Percentiles rank a stretch among this genome's conserved stretches.
phyloP scores from a whole-genome alignment of 1,140 invertebrate species.

The Brachionus sp. region DNA sequence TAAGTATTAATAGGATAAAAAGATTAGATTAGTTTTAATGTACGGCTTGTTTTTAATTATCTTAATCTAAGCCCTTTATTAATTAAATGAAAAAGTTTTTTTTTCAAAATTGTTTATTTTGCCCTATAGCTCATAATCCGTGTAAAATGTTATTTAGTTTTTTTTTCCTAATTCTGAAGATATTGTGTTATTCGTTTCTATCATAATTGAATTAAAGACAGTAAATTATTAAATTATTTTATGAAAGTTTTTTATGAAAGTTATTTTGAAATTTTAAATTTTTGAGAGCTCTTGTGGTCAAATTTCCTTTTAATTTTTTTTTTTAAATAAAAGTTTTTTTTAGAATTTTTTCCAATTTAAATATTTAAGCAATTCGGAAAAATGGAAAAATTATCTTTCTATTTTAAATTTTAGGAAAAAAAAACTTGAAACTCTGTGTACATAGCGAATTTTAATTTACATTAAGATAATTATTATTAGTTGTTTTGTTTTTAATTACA shows the following conservation, averaged over 20 bases:
- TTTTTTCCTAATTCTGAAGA: not conserved
- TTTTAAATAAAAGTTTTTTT: too few species aligned
- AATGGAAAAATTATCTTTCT: too few species aligned
- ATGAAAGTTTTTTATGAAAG: too few species aligned
- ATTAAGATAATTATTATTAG: not conserved
- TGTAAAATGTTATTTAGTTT: constrained; percentile 16
- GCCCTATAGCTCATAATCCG: not conserved
- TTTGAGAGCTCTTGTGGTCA: too few species aligned
- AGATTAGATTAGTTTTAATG: constrained; percentile 15
- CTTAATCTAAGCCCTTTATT: not conserved
- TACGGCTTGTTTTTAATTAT: not conserved
- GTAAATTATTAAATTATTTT: not conserved
- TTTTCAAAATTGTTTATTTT: not conserved
- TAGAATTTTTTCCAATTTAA: too few species aligned
- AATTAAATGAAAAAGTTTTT: not conserved
- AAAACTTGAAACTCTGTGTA: not conserved
- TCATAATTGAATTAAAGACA: too few species aligned
- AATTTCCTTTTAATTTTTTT: too few species aligned
- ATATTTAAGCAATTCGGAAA: too few species aligned
- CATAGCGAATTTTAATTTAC: not conserved
- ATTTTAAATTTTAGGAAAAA: too few species aligned
- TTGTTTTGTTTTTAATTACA: not conserved
- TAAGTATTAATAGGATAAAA: constrained; percentile 19
- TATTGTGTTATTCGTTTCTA: not conserved
- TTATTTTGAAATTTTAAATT: too few species aligned